A percentile compares a stretch with the other conserved stretches of the same genome.
phyloP scores from a whole-genome alignment of 2,888 invertebrate species.

The Drosophila barbarae region DNA sequence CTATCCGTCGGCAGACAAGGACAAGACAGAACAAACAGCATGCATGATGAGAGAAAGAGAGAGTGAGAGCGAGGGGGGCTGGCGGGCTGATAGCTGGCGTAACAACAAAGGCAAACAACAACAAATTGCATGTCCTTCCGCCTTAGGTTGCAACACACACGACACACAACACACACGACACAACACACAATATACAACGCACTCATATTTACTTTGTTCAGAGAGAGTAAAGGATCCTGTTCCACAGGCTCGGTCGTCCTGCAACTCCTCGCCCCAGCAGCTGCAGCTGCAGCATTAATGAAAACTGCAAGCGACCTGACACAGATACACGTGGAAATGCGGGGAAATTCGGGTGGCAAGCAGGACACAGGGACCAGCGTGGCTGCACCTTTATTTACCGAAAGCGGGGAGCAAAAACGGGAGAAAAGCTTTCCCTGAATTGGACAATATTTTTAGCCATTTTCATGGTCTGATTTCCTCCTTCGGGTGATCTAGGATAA shows the following conservation, averaged over 20 bases:
- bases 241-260: conserved; percentile 13
- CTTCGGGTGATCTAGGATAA: conserved; percentile 35
- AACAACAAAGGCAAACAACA: conserved; percentile 68
- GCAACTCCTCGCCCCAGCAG: conserved; percentile 2
- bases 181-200: conserved; percentile 63
- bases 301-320: conserved; percentile 63
- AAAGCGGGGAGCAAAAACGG: background rate
- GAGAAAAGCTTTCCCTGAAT: conserved; percentile 30
- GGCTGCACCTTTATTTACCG: conserved; percentile 42
- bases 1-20: conserved; percentile 41
- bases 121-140: conserved; percentile 74
- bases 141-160: conserved; percentile 57
- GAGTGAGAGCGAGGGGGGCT: background rate
- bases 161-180: background rate
- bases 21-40: conserved; percentile 71
- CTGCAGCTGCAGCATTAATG: conserved; percentile 55
- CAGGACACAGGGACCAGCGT: conserved; percentile 13
- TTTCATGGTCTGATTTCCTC: conserved; percentile 33
- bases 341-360: conserved; percentile 18
- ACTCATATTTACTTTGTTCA: conserved; percentile 67
- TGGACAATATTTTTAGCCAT: conserved; percentile 38
- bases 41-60: conserved; percentile 56
- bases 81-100: conserved; percentile 29
- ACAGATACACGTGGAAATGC: conserved; percentile 40
- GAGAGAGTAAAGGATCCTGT: conserved; percentile 21